Base-by-base conservation (phyloP, 2,797 vertebrate species). In the Sarcoramphus papa region DNA sequence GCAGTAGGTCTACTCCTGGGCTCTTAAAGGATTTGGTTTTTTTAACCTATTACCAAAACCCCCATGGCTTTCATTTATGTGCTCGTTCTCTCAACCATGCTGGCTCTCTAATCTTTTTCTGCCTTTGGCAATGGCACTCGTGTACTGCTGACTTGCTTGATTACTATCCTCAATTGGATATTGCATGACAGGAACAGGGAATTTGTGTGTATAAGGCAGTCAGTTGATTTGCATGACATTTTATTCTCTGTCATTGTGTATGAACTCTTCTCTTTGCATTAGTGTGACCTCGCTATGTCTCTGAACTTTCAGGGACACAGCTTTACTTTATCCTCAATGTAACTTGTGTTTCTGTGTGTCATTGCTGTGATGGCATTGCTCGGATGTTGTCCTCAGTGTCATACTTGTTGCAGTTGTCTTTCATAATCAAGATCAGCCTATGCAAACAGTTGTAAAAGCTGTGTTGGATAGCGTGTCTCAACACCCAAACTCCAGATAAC, bases 261-360 rank as follows among this genome's bases (percentile, higher is more conserved):
- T 85, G 54, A 89, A 85, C 75, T 76, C 59, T 80, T 83, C 65
- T 89, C 41, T 87, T 74, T 67, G 60, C 41, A 35, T 92, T 90
- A 3, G 2, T 67, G 40, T 96, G 95, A 91, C 81, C 51, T 92
- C 0, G 0, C 53, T 51, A 23, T 83, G 65, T 92, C 48, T 88
- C 83, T 97, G 78, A 91, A 60, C 48, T 92, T 93, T 70, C 86
- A 90, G 70, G 75, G 82, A 89, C 77, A 48, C 21, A 63, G 51
- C 69, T 82, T 76, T 65, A 69, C 35, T 56, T 85, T 68, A 57
- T n/a, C 72, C 59, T 69, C 59, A 50, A 17, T 22, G 70, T 59
- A 82, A 84, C 56, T 14, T 79, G 37, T 65, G 64, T 48, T 95
- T 54, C 37, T 88, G 7, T 53, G 23, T 92, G 85, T 50, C 45